Percentiles rank a stretch among this genome's conserved stretches.
Evolutionary conservation across 1,140 invertebrate species (phyloP).

Genomic region (Ceratina japonica): DNA sequence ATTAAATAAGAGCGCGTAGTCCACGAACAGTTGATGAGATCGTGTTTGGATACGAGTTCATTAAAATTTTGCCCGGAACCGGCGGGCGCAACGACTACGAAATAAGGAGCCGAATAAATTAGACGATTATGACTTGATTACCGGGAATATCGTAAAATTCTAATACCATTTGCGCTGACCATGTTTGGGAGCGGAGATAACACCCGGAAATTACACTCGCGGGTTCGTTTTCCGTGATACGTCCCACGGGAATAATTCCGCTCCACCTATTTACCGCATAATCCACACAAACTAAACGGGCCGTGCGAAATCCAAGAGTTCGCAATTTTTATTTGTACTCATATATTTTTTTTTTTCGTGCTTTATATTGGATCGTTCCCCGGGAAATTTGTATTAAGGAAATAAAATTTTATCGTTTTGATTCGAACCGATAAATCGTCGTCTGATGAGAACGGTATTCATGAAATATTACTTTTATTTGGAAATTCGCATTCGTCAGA

Average conservation of each 20-base stretch:
- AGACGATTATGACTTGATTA: not conserved
- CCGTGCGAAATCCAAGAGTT: not conserved
- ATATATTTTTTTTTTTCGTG: not conserved
- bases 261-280: constrained; percentile 9
- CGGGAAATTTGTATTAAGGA: too few species aligned
- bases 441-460: too few species aligned
- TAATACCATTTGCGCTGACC: constrained; percentile 1
- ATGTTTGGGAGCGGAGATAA: constrained; percentile 20
- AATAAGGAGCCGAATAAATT: not conserved
- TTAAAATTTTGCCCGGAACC: not conserved
- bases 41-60: too few species aligned
- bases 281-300: not conserved
- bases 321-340: not conserved
- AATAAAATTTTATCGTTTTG: too few species aligned
- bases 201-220: constrained; percentile 33
- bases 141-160: constrained; percentile 25
- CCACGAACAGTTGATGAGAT: too few species aligned
- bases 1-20: too few species aligned
- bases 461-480: too few species aligned
- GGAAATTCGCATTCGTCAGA: too few species aligned
- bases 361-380: not conserved
- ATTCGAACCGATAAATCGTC: not conserved
- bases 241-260: constrained; percentile 39
- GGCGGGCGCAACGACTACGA: not conserved
- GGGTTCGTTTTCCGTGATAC: constrained; percentile 29